Conservation (phyloP, 2,113 vertebrate species). For the Peucedramus taeniatus region DNA sequence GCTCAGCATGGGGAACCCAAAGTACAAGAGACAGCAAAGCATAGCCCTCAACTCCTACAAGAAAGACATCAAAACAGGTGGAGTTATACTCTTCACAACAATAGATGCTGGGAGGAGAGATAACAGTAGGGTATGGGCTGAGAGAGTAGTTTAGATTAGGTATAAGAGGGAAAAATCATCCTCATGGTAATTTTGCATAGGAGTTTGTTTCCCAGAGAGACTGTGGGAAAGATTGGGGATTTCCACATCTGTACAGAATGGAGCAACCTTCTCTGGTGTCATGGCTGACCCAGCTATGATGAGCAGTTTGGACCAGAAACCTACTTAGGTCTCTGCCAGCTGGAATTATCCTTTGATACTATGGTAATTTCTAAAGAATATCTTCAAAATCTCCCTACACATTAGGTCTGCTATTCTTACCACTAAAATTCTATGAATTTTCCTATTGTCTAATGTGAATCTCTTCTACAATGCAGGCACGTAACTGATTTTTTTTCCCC, state of each 20-base stretch:
- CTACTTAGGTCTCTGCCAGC: not conserved
- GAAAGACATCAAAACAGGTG: not conserved
- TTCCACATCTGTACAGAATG: not conserved
- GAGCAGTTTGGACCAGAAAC: not conserved
- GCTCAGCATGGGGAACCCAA: not conserved
- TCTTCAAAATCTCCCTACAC: not conserved
- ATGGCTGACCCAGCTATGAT: not conserved
- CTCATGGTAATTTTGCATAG: not conserved
- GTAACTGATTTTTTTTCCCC: not conserved
- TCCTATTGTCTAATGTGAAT: not conserved
- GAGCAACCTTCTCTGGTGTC: not conserved
- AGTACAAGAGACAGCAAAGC: rapidly evolving
- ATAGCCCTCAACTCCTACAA: too few species aligned
- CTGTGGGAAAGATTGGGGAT: not conserved
- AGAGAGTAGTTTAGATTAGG: not conserved
- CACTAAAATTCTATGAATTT: not conserved
- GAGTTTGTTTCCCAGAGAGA: not conserved
- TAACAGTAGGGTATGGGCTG: not conserved
- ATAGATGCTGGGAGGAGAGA: not conserved
- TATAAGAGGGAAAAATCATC: rapidly evolving
- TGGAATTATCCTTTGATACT: not conserved
- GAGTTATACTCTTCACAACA: not conserved
- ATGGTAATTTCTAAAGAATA: not conserved
- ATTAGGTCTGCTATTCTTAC: not conserved
- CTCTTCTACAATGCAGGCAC: not conserved